Conservation (phyloP, 2,888 invertebrate genomes). For the Tridacna gigas region DNA sequence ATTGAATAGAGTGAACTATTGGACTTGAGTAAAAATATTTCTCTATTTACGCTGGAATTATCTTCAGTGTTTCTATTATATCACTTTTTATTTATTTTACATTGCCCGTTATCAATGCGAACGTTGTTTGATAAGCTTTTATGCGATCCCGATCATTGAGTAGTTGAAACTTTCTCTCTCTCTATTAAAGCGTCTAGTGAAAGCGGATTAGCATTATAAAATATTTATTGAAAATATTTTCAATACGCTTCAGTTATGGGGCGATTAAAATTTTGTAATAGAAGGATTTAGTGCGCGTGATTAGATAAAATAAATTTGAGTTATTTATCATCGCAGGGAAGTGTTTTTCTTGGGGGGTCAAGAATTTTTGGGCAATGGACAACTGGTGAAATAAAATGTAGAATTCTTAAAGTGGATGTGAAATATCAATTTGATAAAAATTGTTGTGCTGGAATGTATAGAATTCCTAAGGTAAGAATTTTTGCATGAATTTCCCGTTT, state of each 20-base stretch:
- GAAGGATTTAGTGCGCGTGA: constrained; percentile 10
- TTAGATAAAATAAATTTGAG: constrained; percentile 18
- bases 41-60: constrained; percentile 23
- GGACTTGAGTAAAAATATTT: constrained; percentile 19
- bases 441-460: background rate
- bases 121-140: constrained; percentile 18
- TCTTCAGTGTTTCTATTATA: constrained; percentile 11
- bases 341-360: too few relatives aligned
- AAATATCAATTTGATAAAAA: background rate
- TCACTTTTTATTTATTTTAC: constrained; percentile 23
- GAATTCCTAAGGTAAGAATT: background rate
- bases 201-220: constrained; percentile 29
- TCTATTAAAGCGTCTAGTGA: constrained; percentile 20
- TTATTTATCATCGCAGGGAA: background rate
- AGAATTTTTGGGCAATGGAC: too few relatives aligned
- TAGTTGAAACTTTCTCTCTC: constrained; percentile 10
- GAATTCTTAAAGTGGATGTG: too few relatives aligned
- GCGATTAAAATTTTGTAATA: constrained; percentile 24
- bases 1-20: constrained; percentile 13
- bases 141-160: constrained; percentile 7
- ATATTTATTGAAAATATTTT: constrained; percentile 28
- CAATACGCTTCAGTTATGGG: constrained; percentile 17
- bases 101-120: constrained; percentile 1
- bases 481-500: background rate
- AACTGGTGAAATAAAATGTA: too few relatives aligned